Evolutionary conservation across 2,113 vertebrate genomes (phyloP), one percentile per base, ranked within the genome.

Genomic region (Paedocypris sp.): DNA sequence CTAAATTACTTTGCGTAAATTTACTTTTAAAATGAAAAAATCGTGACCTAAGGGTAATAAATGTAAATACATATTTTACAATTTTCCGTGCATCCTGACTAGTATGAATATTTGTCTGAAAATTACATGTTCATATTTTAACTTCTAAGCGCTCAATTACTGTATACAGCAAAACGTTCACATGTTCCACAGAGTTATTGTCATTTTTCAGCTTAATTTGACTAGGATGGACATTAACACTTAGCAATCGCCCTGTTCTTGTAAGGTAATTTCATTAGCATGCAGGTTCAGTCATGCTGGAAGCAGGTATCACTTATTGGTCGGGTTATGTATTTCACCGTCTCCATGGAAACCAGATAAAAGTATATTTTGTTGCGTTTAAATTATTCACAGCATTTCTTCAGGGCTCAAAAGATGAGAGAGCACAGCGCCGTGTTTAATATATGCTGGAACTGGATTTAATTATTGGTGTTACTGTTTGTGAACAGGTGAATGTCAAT

Each of bases 341-440:
- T 85, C 78, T 76, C 75, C 78, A 66, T 77, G 75, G 78, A 72
- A 83, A 83, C 72, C 0, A 54, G 36, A 54, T 69, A 72, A 68
- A 69, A 73, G 62, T 52, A n/a, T 57, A 18, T 66, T 43, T 51
- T 51, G 10, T 66, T 66, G 28, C 13, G 52, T 6, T 38, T 83
- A 60, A 78, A 78, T 85, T 75, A 85, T 85, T 84, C 70, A 78
- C 45, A 56, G 59, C 36, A 59, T 75, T 58, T 76, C 72, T 71
- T 53, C 69, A 71, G 73, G 67, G 58, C 43, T 38, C 67, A 13
- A 28, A 66, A 29, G 29, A 64, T 47, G 3, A 2, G 18, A 32
- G 15, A 54, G 28, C 4, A 28, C 15, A 31, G 4, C 15, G 31
- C 12, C 25, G 15, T 18, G 43, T 48, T 38, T 31, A 38, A 18